These are phyloP conservation scores for Pseudomyrmex flavicornis DNA, from an alignment of 1,140 invertebrate genomes.

Conservation along the genomic window DNA sequence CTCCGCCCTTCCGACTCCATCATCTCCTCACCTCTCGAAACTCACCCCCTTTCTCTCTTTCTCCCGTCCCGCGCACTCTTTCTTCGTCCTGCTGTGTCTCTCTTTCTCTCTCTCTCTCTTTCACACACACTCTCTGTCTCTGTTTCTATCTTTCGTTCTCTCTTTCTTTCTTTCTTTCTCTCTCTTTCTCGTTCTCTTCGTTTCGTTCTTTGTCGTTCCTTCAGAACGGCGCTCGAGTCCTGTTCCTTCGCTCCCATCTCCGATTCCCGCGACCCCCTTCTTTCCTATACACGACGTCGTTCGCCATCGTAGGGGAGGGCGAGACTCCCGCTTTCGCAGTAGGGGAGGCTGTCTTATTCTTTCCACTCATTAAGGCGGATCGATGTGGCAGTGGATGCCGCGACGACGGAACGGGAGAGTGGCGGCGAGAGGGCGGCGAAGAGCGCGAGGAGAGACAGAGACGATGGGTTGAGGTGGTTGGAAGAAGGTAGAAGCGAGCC, in stretches of 20 bases:
- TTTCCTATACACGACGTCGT: slow-evolving; percentile 77
- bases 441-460: slow-evolving; percentile 58
- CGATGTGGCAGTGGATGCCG: slow-evolving; percentile 84
- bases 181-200: slow-evolving; percentile 44
- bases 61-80: slow-evolving; percentile 71
- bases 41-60: slow-evolving; percentile 64
- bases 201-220: slow-evolving; percentile 35
- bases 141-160: slow-evolving; percentile 60
- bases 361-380: slow-evolving; percentile 86
- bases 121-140: slow-evolving; percentile 59
- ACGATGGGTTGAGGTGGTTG: slow-evolving; percentile 67
- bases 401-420: slow-evolving; percentile 65
- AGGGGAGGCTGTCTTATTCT: slow-evolving; percentile 84
- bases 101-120: slow-evolving; percentile 28
- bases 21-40: slow-evolving; percentile 77
- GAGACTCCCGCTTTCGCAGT: slow-evolving; percentile 73
- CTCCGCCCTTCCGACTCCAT: slow-evolving; percentile 71
- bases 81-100: slow-evolving; percentile 70
- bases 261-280: slow-evolving; percentile 76
- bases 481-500: slow-evolving; percentile 76
- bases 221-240: slow-evolving; percentile 59
- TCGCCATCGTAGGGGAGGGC: slow-evolving; percentile 70
- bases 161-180: slow-evolving; percentile 44
- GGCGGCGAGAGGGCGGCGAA: slow-evolving; percentile 63
- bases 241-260: slow-evolving; percentile 70